Conservation (phyloP, 2,797 vertebrate genomes). For the Labroides dimidiatus region DNA sequence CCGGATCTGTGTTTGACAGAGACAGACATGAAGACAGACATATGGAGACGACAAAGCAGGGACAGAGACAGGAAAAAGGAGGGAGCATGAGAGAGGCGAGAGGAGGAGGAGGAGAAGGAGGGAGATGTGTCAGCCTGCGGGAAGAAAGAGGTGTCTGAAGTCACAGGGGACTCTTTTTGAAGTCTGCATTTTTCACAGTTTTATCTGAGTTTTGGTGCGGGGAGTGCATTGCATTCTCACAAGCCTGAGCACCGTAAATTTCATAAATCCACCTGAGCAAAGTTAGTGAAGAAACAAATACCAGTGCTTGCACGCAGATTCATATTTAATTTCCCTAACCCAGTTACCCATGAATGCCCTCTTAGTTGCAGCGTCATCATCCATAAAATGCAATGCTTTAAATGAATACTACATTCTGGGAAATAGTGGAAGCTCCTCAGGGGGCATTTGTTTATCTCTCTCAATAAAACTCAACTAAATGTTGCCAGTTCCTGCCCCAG, state of each 20-base stretch:
- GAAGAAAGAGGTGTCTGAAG: conserved; percentile 47
- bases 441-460: conserved; percentile 67
- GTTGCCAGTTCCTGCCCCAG: conserved; percentile 46
- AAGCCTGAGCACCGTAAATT: conserved; percentile 46
- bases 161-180: conserved; percentile 61
- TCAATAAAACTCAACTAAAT: conserved; percentile 35
- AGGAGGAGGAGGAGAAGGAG: conserved; percentile 8
- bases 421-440: conserved; percentile 49
- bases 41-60: conserved; percentile 54
- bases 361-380: conserved; percentile 70
- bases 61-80: conserved; percentile 43
- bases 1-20: conserved; percentile 64
- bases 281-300: conserved; percentile 50
- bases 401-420: conserved; percentile 61
- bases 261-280: conserved; percentile 44
- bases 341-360: conserved; percentile 73
- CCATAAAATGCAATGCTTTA: conserved; percentile 67
- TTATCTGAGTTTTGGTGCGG: conserved; percentile 53
- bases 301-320: conserved; percentile 46
- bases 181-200: conserved; percentile 60
- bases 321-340: conserved; percentile 70
- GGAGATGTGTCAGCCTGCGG: conserved; percentile 35
- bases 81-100: conserved; percentile 6
- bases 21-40: conserved; percentile 60
- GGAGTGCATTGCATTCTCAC: conserved; percentile 26